Percentiles rank a stretch among this genome's conserved stretches.
phyloP scores from a whole-genome alignment of 2,113 vertebrate genomes.

The Urocynchramus pylzowi region DNA sequence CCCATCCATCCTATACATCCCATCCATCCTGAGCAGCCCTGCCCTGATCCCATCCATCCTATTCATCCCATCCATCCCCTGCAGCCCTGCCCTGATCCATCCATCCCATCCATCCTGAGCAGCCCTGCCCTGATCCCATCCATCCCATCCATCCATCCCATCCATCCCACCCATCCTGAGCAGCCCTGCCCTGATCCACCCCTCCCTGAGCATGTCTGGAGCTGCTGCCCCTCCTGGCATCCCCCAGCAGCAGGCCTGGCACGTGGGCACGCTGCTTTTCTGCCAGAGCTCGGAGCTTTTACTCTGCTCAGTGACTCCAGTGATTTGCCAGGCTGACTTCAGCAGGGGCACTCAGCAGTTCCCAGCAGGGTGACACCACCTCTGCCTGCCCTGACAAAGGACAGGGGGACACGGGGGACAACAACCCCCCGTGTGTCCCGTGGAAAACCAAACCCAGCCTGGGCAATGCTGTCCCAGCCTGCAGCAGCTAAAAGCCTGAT shows the following conservation, averaged over 20 bases:
- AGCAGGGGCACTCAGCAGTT: background rate
- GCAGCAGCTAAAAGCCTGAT: background rate
- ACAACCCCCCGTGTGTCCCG: accelerated
- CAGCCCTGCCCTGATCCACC: too few relatives aligned
- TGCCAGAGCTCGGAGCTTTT: background rate
- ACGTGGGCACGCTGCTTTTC: background rate
- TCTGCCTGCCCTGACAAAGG: background rate
- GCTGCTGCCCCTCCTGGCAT: background rate
- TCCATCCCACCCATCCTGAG: too few relatives aligned
- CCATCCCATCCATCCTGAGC: too few relatives aligned
- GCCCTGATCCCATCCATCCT: too few relatives aligned
- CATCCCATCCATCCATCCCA: too few relatives aligned
- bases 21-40: too few relatives aligned
- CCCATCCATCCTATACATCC: too few relatives aligned
- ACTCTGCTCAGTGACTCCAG: accelerated
- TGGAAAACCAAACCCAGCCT: background rate
- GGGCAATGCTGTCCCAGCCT: accelerated
- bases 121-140: too few relatives aligned
- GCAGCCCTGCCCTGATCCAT: too few relatives aligned
- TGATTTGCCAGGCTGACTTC: background rate
- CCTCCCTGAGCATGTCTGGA: too few relatives aligned
- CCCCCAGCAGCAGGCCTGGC: background rate
- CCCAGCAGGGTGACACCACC: background rate
- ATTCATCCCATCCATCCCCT: too few relatives aligned
- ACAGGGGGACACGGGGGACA: background rate